phyloP scores from a whole-genome alignment of 2,797 vertebrate genomes.

The Rhinella marina region DNA sequence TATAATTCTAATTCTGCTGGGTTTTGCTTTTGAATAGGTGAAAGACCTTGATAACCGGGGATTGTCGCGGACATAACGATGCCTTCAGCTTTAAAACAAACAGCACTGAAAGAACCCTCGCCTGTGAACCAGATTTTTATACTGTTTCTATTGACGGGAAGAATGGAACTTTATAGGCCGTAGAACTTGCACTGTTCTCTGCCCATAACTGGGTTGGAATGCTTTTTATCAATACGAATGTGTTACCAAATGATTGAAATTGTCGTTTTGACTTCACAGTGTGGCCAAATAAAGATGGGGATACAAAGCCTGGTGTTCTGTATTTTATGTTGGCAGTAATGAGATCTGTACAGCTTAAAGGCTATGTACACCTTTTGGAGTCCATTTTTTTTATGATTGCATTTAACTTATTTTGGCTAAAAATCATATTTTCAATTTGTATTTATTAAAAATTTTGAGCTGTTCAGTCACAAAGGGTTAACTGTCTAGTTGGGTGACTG shows the following conservation, averaged over 20 bases:
- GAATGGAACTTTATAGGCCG: conserved; percentile 69
- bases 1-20: background rate
- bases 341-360: too few relatives aligned
- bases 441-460: too few relatives aligned
- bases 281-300: conserved; percentile 80
- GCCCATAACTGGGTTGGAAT: conserved; percentile 67
- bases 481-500: too few relatives aligned
- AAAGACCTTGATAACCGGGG: conserved; percentile 98
- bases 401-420: too few relatives aligned
- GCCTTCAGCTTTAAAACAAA: conserved; percentile 58
- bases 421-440: too few relatives aligned
- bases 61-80: conserved; percentile 90
- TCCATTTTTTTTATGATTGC: too few relatives aligned
- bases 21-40: conserved; percentile 76
- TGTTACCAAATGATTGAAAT: conserved; percentile 74
- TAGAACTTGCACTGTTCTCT: conserved; percentile 63
- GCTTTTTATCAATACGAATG: conserved; percentile 78
- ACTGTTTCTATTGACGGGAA: conserved; percentile 81
- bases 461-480: too few relatives aligned
- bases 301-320: conserved; percentile 61
- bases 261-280: conserved; percentile 73
- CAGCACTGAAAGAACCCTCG: conserved; percentile 84
- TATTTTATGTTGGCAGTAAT: background rate
- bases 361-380: too few relatives aligned
- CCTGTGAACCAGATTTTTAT: conserved; percentile 83